Base-by-base conservation (phyloP, 2,113 vertebrate genomes). In the Phalacrocorax pelagicus region DNA sequence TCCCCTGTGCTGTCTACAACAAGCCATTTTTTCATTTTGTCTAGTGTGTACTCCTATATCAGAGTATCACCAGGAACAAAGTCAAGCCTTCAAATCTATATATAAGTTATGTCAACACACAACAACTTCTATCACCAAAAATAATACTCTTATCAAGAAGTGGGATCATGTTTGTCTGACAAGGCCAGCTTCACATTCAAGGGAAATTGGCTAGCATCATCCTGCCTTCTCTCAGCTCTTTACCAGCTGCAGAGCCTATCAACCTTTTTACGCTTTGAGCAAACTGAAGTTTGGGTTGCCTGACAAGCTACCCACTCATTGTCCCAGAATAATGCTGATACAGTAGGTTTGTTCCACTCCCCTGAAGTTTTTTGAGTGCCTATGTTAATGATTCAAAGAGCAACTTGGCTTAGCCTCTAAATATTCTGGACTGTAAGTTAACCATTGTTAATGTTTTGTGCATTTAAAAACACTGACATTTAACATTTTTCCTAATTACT, bases 401-500 rank as follows among this genome's bases (percentile, higher is more conserved):
- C 11, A 78, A 21, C 20, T 74, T 87, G 29, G 24, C 42, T 86
- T 73, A 66, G 23, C 15, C 38, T 77, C n/a, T 78, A 84, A 70
- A 46, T 74, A 78, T 58, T 69, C 58, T 30, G 40, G 49, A 62
- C 21, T 58, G 34, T 34, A 88, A 72, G 3, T 92, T 74, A 88
- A 86, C 30, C 23, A 91, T 32, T 91, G 44, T 29, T 90, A 82
- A 55, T 38, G 16, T 79, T 84, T 85, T 46, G 12, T 67, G 67
- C 20, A 67, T 47, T 47, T 47, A n/a, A 84, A 62, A 66, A 54
- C 23, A 62, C 23, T 66, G 22, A 42, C 40, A 61, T 73, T 52
- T 83, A 88, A 78, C 30, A 24, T 80, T 73, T 58, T 86, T 81
- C 27, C 46, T 73, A 84, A 84, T 62, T 95, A 81, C 40, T 78